Base-by-base conservation (phyloP, 2,888 invertebrate genomes). In the Ormyrus labotus region DNA sequence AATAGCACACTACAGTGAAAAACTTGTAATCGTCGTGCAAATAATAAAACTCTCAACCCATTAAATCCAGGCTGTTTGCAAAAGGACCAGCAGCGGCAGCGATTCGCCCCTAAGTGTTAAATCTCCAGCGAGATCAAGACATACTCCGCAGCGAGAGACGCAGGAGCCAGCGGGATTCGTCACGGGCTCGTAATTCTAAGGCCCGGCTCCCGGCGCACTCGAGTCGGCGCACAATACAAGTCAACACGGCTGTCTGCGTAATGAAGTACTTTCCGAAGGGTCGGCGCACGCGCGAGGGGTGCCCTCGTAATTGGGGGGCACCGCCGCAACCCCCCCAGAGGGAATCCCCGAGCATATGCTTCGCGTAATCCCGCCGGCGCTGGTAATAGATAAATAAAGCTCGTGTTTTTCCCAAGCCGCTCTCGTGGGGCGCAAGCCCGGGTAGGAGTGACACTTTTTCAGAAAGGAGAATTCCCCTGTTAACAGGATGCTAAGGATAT, bases 171-270 rank as follows among this genome's bases (percentile, higher is more conserved):
- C 88, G 4, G 34, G 89, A 90, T 90, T 90, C 90, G 90, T 89
- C 90, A 89, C 90, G 89, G 90, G 86, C 19, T 19, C 19, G 19
- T 19, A 19, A 19, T 19, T 19, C 19, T 19, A 19, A 19, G 19
- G 19, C 19, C 19, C 19, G 19, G 19, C 84, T 84, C 84, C 85
- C 85, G 85, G 83, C 83, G 83, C 85, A 85, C 83, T 73, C 83
- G 79, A 79, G 61, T 13, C 61, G 64, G 69, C 78, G 86, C 84
- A 90, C 90, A 90, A 90, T 90, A 90, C 90, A 90, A 90, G 90
- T 90, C 90, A 90, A 90, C 90, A 90, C 90, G 90, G 90, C 88
- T 90, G 90, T 90, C 90, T 89, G 90, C 90, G 90, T 90, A 90
- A 90, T 90, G 90, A 90, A 90, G 90, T 90, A 90, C 89, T 90